Evolutionary conservation across 2,113 vertebrate species (phyloP).

Genomic region (Rhea americana): DNA sequence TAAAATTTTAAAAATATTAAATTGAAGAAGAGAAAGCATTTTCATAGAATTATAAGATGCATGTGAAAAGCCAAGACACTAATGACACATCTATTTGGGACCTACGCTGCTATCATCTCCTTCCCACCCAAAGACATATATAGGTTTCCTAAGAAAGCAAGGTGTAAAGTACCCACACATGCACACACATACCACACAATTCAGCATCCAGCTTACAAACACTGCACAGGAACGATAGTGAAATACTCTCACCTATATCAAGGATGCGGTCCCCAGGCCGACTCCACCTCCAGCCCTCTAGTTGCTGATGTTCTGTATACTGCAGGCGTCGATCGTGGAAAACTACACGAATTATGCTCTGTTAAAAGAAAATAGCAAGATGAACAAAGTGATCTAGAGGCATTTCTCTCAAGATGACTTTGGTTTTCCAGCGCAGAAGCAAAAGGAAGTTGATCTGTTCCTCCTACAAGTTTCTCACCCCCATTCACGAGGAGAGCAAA

Average conservation of each 20-base stretch:
- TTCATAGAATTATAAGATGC: conserved; percentile 30
- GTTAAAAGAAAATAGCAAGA: conserved; percentile 38
- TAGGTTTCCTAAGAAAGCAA: not conserved
- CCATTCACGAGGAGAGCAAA: not conserved
- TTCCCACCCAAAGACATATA: not conserved
- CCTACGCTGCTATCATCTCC: not conserved
- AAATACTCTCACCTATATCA: conserved; percentile 85
- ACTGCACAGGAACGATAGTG: not conserved
- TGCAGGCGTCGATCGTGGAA: conserved; percentile 94
- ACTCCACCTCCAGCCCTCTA: conserved; percentile 95
- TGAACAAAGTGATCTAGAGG: not conserved
- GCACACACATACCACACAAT: not conserved
- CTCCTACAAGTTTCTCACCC: not conserved
- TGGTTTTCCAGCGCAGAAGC: conserved; percentile 24
- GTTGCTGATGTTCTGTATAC: conserved; percentile 92
- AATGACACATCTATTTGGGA: not conserved
- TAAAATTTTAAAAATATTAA: conserved; percentile 78
- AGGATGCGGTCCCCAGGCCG: conserved; percentile 94
- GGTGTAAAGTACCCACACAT: not conserved
- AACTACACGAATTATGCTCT: conserved; percentile 93
- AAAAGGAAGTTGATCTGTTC: conserved; percentile 19
- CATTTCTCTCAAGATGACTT: not conserved
- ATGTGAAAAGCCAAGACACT: conserved; percentile 20
- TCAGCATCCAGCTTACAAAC: not conserved
- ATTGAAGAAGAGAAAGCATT: conserved; percentile 68